These are phyloP conservation scores for Zoanthus sociatus DNA, from an alignment of 92 coral and sea anemone genomes.

Conservation along the genomic window DNA sequence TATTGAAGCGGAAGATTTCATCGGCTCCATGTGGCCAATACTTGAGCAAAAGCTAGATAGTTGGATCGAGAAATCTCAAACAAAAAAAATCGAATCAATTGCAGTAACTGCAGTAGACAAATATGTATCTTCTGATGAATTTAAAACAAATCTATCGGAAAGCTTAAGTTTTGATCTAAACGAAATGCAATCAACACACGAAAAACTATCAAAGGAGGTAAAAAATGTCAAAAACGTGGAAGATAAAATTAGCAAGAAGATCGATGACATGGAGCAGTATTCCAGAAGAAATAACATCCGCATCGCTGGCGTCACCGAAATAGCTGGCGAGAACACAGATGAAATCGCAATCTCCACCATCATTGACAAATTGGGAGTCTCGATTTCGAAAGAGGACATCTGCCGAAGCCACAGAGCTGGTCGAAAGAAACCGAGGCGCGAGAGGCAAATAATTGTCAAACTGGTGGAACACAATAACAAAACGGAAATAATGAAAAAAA, in stretches of 20 bases:
- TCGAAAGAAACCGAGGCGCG: constrained; percentile 1
- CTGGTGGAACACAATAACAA: constrained; percentile 26
- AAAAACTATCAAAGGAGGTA: constrained; percentile 29
- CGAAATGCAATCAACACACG: constrained; percentile 3
- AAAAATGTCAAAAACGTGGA: constrained; percentile 33
- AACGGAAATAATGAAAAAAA: constrained; percentile 7
- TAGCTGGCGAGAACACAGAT: constrained; percentile 25
- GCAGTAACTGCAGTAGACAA: constrained; percentile 21
- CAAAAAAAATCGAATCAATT: constrained; percentile 18
- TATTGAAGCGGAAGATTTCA: constrained; percentile 1
- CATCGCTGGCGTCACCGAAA: constrained; percentile 41
- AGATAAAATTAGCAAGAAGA: constrained; percentile 7
- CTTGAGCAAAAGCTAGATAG: not conserved
- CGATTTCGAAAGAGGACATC: constrained; percentile 1
- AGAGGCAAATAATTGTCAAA: constrained; percentile 11
- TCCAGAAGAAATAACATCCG: constrained; percentile 26
- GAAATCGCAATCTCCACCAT: constrained; percentile 21
- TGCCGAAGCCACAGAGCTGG: not conserved
- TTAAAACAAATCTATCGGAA: constrained; percentile 18
- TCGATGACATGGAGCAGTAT: constrained; percentile 15
- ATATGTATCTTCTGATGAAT: constrained; percentile 23
- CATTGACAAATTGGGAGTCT: constrained; percentile 44
- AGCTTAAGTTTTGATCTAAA: constrained; percentile 14
- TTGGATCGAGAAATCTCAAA: constrained; percentile 24
- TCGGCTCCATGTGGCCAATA: constrained; percentile 2